phyloP scores from a whole-genome alignment of 2,888 invertebrate species.

The Sesamia inferens region DNA sequence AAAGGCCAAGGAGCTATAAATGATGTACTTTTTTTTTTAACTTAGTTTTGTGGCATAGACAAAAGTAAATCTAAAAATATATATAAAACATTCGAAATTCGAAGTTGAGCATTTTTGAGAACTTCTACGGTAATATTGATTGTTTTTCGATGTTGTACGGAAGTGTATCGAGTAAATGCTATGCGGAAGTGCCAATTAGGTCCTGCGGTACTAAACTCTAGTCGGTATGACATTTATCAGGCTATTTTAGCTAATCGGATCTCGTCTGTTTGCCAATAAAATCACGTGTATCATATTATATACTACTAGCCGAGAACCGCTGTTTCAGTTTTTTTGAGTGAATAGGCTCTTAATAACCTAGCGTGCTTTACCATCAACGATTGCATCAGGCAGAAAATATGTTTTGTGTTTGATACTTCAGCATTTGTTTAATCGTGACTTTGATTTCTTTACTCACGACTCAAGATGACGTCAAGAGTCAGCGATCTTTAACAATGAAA shows the following conservation, averaged over 20 bases:
- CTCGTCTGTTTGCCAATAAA: slow-evolving; percentile 3
- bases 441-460: not conserved
- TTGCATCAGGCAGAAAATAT: no score
- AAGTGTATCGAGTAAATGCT: not conserved
- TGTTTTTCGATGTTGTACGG: not conserved
- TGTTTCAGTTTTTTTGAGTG: no score
- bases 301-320: no score
- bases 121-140: not conserved
- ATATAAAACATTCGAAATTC: not conserved
- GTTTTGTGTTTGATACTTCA: not conserved
- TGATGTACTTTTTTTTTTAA: no score
- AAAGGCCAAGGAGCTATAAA: no score
- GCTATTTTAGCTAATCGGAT: not conserved
- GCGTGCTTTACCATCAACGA: no score
- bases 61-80: not conserved
- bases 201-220: not conserved
- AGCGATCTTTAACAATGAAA: not conserved
- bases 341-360: no score
- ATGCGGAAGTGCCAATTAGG: slow-evolving; percentile 1
- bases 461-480: not conserved
- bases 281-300: not conserved
- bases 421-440: not conserved
- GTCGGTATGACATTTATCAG: not conserved
- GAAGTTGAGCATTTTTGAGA: not conserved
- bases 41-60: no score